Evolutionary conservation across 2,797 vertebrate genomes (phyloP).

Genomic region (Chrysocyon brachyurus): DNA sequence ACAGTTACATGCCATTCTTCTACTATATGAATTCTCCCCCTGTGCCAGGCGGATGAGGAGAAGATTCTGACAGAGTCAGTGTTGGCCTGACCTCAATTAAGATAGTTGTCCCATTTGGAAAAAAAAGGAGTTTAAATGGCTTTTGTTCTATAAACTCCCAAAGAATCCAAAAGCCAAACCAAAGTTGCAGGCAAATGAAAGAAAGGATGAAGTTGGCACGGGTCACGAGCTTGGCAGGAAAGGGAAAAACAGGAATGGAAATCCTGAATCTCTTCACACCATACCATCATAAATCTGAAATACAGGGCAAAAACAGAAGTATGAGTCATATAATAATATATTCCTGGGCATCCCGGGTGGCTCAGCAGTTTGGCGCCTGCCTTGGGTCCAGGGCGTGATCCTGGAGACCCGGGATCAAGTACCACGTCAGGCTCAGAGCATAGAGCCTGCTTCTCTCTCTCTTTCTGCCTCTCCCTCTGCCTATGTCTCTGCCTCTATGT

Average conservation of each 20-base stretch:
- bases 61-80: constrained; percentile 59
- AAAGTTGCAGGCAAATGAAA: constrained; percentile 48
- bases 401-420: too few relatives aligned
- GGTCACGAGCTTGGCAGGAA: not conserved
- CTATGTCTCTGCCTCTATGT: too few relatives aligned
- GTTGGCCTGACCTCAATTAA: constrained; percentile 71
- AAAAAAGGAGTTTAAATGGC: constrained; percentile 43
- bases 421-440: too few relatives aligned
- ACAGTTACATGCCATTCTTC: constrained; percentile 74
- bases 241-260: constrained; percentile 36
- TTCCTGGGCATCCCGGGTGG: not conserved
- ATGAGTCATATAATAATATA: constrained; percentile 7
- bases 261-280: constrained; percentile 60
- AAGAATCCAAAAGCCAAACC: constrained; percentile 46
- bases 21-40: constrained; percentile 16
- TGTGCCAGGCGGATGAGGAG: constrained; percentile 45
- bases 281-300: constrained; percentile 23
- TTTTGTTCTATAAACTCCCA: constrained; percentile 66
- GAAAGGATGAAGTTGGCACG: constrained; percentile 56
- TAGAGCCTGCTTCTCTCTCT: too few relatives aligned
- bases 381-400: too few relatives aligned
- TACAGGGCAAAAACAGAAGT: not conserved
- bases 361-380: too few relatives aligned
- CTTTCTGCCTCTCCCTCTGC: too few relatives aligned
- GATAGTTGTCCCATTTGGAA: constrained; percentile 58